Evolutionary conservation across 1,140 invertebrate species (phyloP).

Genomic region (Zaprionus camerounensis): DNA sequence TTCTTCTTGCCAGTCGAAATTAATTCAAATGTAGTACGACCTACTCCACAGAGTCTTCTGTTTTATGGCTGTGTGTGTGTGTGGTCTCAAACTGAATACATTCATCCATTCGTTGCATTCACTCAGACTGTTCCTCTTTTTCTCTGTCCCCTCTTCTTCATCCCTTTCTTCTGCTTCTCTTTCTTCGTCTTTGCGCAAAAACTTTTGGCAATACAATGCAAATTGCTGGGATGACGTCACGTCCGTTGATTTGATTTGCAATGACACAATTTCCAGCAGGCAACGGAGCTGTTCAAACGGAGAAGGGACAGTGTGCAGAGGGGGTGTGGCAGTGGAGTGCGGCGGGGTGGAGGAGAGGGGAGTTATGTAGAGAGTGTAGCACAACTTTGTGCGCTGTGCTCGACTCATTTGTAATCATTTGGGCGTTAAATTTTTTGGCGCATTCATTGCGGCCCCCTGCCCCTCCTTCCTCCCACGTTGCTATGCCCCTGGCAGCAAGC

Average conservation of each 20-base stretch:
- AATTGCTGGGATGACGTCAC: slow-evolving; percentile 50
- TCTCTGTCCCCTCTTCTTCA: neutral
- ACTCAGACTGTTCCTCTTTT: neutral
- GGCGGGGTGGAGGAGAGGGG: no score
- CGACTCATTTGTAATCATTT: slow-evolving; percentile 79
- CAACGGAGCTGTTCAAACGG: slow-evolving; percentile 12
- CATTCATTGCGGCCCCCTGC: slow-evolving; percentile 60
- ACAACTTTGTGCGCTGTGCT: slow-evolving; percentile 47
- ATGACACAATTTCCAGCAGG: slow-evolving; percentile 49
- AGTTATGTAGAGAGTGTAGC: neutral
- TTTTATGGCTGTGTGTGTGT: neutral
- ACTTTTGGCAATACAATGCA: slow-evolving; percentile 40
- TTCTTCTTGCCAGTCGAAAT: neutral
- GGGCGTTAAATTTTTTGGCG: slow-evolving; percentile 77
- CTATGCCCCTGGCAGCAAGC: slow-evolving; percentile 3
- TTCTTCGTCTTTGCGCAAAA: neutral
- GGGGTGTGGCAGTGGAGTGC: neutral
- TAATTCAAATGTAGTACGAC: neutral
- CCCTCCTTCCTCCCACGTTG: neutral
- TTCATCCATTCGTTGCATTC: slow-evolving; percentile 11
- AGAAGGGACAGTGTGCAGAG: neutral
- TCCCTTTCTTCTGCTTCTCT: neutral
- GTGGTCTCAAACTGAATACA: neutral
- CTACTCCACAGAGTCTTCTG: neutral
- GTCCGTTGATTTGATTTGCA: slow-evolving; percentile 53